Conservation (phyloP, 2,113 vertebrate genomes). For the Copsychus sechellarum region DNA sequence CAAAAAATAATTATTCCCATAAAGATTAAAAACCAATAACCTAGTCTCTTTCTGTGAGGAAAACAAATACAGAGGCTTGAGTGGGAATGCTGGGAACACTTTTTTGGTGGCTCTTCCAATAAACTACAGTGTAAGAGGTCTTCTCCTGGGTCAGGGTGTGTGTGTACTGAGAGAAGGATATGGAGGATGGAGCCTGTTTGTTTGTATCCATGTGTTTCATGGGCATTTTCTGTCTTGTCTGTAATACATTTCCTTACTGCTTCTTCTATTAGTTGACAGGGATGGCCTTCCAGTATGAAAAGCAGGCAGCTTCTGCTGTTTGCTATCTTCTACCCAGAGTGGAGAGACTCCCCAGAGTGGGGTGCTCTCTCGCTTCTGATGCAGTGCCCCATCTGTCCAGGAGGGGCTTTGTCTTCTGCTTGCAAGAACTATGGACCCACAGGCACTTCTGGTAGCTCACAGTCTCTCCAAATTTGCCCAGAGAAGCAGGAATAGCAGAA, state of each 20-base stretch:
- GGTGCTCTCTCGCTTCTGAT: background rate
- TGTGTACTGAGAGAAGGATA: background rate
- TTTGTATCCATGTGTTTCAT: background rate
- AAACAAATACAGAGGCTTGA: background rate
- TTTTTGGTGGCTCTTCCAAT: background rate
- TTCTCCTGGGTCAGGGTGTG: background rate
- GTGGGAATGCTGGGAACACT: background rate
- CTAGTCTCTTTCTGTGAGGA: background rate
- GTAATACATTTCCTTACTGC: background rate
- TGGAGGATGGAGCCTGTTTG: background rate
- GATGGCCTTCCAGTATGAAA: background rate
- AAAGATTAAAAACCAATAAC: slow-evolving; percentile 59
- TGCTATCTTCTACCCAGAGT: background rate
- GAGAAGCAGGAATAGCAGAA: background rate
- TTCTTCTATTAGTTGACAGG: background rate
- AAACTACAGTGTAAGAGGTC: background rate
- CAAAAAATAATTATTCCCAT: slow-evolving; percentile 54
- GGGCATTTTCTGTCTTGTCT: background rate
- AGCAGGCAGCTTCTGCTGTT: background rate
- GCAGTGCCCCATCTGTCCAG: background rate
- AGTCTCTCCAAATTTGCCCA: background rate
- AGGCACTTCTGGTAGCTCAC: background rate
- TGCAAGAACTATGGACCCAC: background rate
- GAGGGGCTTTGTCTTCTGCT: background rate
- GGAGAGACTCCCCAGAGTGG: background rate